Base-by-base conservation (phyloP, 2,888 invertebrate species). In the Gastracanthus pulcherrimus region DNA sequence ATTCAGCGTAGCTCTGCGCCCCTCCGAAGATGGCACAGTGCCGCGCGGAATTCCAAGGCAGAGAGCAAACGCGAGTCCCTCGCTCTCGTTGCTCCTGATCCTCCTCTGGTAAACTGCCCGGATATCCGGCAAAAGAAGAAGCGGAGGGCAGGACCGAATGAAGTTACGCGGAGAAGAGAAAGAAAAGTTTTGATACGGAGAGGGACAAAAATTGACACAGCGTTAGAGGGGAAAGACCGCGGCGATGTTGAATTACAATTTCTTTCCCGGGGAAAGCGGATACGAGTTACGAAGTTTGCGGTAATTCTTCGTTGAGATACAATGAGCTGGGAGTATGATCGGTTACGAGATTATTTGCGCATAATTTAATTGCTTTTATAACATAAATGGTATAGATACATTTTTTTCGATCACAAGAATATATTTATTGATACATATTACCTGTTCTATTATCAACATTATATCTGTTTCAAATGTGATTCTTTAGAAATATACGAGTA, bases 151-250 rank as follows among this genome's bases (percentile, higher is more conserved):
- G n/a, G 34, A 36, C 60, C 19, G n/a, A 36, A 36, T 36, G 62
- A 62, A 62, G 36, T 62, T 62, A 34, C 0, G 9, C 19, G 36
- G 13, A 45, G 45, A 36, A 62, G 19, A 36, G 36, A 36, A 16
- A 19, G 36, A 36, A 62, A 62, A 62, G 34, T 62, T 62, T 62
- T 62, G 55, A 55, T 55, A 55, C 23, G 26, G 55, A n/a, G 55
- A 19, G 55, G 11, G n/a, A n/a, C 23, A 55, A 55, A 23, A 55
- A 13, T 51, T 7, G 34, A 34, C 31, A 7, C 31, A 13, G 31
- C 36, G 36, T 16, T 6, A 45, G 45, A 45, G n/a, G 55, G 55
- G 13, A 9, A 1, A 26, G 11, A 6, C 3, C 23, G 3, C 7
- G 55, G 23, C 11, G 55, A 26, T 2, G n/a, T 9, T 55, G 55